Evolutionary conservation across 2,113 vertebrate species (phyloP).

Genomic region (Neoarius graeffei): DNA sequence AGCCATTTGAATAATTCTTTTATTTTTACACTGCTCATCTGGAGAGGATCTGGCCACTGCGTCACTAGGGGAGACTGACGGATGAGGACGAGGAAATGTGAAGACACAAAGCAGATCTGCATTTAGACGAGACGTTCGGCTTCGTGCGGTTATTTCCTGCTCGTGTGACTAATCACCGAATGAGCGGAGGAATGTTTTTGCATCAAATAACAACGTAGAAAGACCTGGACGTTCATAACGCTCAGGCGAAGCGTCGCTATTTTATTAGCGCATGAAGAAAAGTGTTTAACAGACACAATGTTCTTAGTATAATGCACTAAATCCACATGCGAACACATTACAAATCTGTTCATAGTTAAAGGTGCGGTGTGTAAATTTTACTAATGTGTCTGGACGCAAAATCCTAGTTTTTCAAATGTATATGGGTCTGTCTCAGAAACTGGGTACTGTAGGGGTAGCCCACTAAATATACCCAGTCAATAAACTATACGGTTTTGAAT

Average conservation of each 20-base stretch:
- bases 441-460: too few species aligned
- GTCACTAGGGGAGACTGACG: background rate
- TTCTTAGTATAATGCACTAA: background rate
- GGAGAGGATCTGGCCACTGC: background rate
- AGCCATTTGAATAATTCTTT: constrained; percentile 66
- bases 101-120: background rate
- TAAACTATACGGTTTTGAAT: too few species aligned
- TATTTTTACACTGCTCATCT: background rate
- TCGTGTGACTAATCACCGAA: background rate
- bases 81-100: background rate
- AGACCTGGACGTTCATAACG: background rate
- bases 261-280: background rate
- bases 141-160: background rate
- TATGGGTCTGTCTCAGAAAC: too few species aligned
- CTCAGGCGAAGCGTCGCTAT: background rate
- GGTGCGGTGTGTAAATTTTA: too few species aligned
- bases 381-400: too few species aligned
- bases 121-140: background rate
- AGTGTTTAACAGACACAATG: background rate
- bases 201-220: background rate
- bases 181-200: background rate
- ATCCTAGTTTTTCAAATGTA: too few species aligned
- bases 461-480: too few species aligned
- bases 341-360: too few species aligned
- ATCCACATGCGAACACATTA: too few species aligned